These are phyloP conservation scores for Buteo buteo DNA, from an alignment of 2,113 vertebrate genomes.

Conservation along the genomic window DNA sequence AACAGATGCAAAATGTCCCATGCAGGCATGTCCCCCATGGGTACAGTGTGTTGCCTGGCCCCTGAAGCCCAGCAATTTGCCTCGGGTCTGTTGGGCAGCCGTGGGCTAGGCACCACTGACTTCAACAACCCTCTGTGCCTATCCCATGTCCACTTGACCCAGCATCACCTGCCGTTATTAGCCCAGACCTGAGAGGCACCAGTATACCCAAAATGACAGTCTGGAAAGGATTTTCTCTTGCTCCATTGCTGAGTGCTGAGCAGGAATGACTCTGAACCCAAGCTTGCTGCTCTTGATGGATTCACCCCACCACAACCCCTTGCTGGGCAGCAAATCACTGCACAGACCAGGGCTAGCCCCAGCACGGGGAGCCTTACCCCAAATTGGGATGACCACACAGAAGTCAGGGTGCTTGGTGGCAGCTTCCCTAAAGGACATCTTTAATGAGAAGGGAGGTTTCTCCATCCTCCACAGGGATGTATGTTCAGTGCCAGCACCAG, in stretches of 20 bases:
- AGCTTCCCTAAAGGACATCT: not conserved
- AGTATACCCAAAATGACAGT: not conserved
- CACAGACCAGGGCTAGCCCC: not conserved
- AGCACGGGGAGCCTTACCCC: not conserved
- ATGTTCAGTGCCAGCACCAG: not conserved
- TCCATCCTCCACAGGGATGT: not conserved
- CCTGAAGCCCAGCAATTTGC: not conserved
- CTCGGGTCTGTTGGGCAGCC: not conserved
- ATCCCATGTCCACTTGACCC: not conserved
- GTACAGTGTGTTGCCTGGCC: not conserved
- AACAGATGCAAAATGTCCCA: not conserved
- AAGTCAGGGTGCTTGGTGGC: not conserved
- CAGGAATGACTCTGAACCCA: not conserved
- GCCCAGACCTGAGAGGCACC: not conserved
- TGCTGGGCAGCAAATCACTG: not conserved
- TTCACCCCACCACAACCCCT: not conserved
- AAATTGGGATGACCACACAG: accelerated
- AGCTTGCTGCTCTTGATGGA: not conserved
- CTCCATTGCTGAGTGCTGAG: not conserved
- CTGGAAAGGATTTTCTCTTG: not conserved
- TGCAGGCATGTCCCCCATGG: accelerated
- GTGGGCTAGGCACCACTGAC: accelerated
- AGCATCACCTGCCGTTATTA: not conserved
- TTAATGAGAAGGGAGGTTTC: not conserved
- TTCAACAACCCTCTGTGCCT: not conserved